phyloP scores from a whole-genome alignment of 2,888 invertebrate species.

The Polyploca ridens region DNA sequence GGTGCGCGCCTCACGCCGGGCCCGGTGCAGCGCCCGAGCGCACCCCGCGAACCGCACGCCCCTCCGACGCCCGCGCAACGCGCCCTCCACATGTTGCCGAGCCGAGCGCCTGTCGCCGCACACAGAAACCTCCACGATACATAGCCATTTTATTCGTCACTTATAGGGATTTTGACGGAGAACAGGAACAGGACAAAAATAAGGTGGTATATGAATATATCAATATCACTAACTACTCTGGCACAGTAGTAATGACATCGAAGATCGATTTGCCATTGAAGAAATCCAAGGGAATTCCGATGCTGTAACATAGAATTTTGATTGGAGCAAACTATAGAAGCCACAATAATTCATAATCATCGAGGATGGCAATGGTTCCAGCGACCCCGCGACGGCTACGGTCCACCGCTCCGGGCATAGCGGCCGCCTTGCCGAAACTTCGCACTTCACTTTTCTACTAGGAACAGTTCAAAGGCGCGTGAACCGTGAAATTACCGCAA shows the following conservation, averaged over 20 bases:
- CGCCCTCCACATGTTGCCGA: constrained; percentile 73
- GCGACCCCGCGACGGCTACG: constrained; percentile 71
- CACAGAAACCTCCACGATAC: constrained; percentile 64
- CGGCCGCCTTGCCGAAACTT: constrained; percentile 74
- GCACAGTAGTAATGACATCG: not conserved
- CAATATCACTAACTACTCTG: not conserved
- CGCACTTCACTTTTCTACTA: constrained; percentile 82
- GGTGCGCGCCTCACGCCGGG: constrained; percentile 50
- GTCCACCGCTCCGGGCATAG: constrained; percentile 68
- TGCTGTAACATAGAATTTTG: not conserved
- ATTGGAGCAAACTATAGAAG: constrained; percentile 18
- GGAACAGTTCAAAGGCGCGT: constrained; percentile 70
- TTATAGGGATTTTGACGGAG: constrained; percentile 1
- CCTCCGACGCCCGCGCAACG: constrained; percentile 63
- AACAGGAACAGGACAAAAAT: not conserved
- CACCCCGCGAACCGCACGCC: constrained; percentile 65
- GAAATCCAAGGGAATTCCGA: not conserved
- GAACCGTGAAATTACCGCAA: constrained; percentile 80
- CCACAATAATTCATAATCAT: constrained; percentile 22
- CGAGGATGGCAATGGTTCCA: constrained; percentile 40
- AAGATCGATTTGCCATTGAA: not conserved
- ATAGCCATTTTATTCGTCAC: constrained; percentile 16
- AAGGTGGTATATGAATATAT: not conserved
- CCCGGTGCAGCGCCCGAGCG: constrained; percentile 70
- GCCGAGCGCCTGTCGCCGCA: constrained; percentile 21